Conservation (phyloP, 2,797 vertebrate genomes). For the Telmatherina bonti region DNA sequence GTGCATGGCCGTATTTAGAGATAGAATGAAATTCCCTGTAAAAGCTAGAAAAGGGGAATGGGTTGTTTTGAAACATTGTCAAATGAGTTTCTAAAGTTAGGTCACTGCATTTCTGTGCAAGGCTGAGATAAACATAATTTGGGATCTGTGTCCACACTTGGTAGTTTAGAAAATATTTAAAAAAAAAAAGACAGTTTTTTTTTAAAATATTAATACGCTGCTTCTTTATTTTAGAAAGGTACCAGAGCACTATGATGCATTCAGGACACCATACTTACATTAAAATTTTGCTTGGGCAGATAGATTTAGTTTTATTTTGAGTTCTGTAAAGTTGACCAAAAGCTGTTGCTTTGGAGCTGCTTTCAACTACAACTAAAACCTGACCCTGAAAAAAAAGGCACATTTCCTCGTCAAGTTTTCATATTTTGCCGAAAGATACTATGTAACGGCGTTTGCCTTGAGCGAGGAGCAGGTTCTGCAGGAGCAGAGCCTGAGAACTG, state of each 20-base stretch:
- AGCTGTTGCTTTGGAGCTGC: constrained; percentile 24
- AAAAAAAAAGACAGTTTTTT: not conserved
- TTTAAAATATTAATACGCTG: no score
- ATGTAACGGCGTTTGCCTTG: no score
- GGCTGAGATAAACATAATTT: not conserved
- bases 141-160: not conserved
- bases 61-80: no score
- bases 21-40: no score
- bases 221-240: constrained; percentile 33
- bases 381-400: constrained; percentile 7
- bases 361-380: constrained; percentile 49
- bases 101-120: not conserved
- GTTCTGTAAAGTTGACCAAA: constrained; percentile 24
- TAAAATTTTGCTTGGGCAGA: not conserved
- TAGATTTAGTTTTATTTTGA: not conserved
- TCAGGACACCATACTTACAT: not conserved
- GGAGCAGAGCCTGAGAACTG: no score
- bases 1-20: not conserved
- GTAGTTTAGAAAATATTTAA: not conserved
- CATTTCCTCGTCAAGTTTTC: not conserved
- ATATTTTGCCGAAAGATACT: not conserved
- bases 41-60: no score
- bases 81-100: no score
- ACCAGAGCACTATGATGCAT: not conserved
- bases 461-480: no score